These are phyloP conservation scores for Stigmatopora nigra DNA, from an alignment of 2,113 vertebrate genomes.

Conservation along the genomic window DNA sequence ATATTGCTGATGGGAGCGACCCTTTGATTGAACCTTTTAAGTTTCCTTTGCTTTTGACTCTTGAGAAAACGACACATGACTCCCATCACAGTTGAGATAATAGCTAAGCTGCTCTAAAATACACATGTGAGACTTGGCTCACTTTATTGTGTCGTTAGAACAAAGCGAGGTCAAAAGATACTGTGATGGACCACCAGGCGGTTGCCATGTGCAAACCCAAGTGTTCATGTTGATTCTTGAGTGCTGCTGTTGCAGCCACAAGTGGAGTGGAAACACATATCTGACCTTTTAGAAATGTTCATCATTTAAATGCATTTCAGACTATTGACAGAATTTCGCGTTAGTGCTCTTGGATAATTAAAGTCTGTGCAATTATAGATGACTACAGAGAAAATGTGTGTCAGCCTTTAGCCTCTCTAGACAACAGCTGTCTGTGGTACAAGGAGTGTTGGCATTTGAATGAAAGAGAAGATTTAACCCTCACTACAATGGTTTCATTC, in stretches of 20 bases:
- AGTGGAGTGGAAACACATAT: background rate
- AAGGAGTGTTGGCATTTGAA: constrained; percentile 8
- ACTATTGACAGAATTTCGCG: constrained; percentile 14
- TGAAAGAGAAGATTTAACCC: constrained; percentile 32
- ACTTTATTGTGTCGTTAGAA: background rate
- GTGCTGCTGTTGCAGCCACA: background rate
- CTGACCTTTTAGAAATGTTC: constrained; percentile 10
- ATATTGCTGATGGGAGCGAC: background rate
- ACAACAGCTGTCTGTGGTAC: constrained; percentile 50
- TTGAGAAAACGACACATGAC: constrained; percentile 15
- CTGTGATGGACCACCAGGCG: background rate
- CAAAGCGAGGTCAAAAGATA: background rate
- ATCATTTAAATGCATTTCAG: constrained; percentile 13
- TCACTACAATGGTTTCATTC: constrained; percentile 50
- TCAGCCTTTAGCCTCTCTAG: constrained; percentile 21
- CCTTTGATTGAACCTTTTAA: constrained; percentile 9
- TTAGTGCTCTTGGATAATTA: constrained; percentile 14
- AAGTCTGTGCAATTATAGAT: constrained; percentile 17
- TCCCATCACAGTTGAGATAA: constrained; percentile 7
- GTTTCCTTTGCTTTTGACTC: constrained; percentile 7
- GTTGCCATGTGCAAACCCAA: background rate
- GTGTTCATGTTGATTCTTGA: background rate
- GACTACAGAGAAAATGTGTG: constrained; percentile 19
- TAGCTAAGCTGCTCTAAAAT: background rate
- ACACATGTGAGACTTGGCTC: constrained; percentile 1